These are phyloP conservation scores for Papio anubis DNA, from an alignment of 2,113 vertebrate genomes.

Conservation along the genomic window DNA sequence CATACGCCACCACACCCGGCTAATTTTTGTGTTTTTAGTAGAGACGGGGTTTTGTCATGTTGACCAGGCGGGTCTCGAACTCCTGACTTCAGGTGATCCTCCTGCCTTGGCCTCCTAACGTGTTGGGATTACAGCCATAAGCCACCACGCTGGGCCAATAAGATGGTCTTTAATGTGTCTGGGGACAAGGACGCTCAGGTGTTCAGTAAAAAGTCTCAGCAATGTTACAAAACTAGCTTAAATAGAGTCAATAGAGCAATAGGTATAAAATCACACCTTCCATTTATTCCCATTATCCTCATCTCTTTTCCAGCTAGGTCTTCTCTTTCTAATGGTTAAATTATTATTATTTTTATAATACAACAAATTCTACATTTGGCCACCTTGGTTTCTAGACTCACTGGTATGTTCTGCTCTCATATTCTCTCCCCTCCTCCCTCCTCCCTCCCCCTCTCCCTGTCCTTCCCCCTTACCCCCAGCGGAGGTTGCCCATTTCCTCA, in stretches of 20 bases:
- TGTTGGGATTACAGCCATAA: too few species aligned
- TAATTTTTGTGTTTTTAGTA: too few species aligned
- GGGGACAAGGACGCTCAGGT: too few species aligned
- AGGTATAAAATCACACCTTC: background rate
- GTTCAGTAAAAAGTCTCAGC: background rate
- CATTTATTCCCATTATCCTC: background rate
- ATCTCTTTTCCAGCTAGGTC: background rate
- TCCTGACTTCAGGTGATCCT: too few species aligned
- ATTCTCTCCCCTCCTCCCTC: background rate
- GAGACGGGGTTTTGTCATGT: too few species aligned
- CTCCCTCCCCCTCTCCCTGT: rapidly evolving
- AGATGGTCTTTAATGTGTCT: background rate
- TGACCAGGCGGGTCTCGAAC: too few species aligned
- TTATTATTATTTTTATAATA: background rate
- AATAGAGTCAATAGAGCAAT: background rate
- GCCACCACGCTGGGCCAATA: too few species aligned
- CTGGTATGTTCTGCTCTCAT: background rate
- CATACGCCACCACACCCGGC: too few species aligned
- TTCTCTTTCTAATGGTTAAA: background rate
- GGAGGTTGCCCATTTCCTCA: background rate
- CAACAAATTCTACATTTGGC: background rate
- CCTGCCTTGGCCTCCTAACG: too few species aligned
- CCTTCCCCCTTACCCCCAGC: rapidly evolving
- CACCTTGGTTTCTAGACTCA: background rate
- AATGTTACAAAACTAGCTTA: background rate